Base-by-base conservation (phyloP, 2,113 vertebrate species). In the Oophaga pumilio region DNA sequence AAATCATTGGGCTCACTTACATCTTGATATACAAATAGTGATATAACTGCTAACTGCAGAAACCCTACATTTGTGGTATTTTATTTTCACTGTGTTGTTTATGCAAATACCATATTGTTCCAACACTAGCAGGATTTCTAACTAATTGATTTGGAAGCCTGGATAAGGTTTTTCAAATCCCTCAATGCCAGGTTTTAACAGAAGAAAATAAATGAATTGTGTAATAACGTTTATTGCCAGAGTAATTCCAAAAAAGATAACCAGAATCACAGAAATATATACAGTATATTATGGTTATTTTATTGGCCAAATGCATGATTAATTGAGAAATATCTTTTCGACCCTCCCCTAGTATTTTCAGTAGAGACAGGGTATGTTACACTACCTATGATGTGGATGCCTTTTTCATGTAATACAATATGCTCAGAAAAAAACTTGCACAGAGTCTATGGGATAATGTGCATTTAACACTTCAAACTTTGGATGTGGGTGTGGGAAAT, bases 91-190 rank as follows among this genome's bases (percentile, higher is more conserved):
- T 33, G 14, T 59, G 15, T 12, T 59, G 24, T 59, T 80, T 52
- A 59, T 80, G 8, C 77, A 33, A 59, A 59, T 59, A 10, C 24
- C 6, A 14, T 56, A 24, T 53, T 77, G 50, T 77, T 77, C 22
- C 7, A 56, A 53, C 22, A 13, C 50, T 56, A 24, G 50, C 22
- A 77, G 50, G 76, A 77, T 77, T 77, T 56, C 18, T 11, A 52
- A 52, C 50, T 20, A 77, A 56, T 53, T 77, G 50, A 56, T 50
- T 53, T 50, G 52, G 76, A 77, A 77, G 76, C 76, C 76, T 18
- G 22, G 24, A 59, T 59, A 17, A 28, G 22, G 8, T 26, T 59
- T 20, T 80, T 57, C 22, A 28, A 59, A 59, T 80, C 49, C 49
- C n/a, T 9, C 77, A 80, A 33, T 59, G 10, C 53, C 26, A 43